Percentiles rank a stretch among this genome's conserved stretches.
phyloP scores from a whole-genome alignment of 2,888 invertebrate genomes.

The Agriopis leucophaearia region DNA sequence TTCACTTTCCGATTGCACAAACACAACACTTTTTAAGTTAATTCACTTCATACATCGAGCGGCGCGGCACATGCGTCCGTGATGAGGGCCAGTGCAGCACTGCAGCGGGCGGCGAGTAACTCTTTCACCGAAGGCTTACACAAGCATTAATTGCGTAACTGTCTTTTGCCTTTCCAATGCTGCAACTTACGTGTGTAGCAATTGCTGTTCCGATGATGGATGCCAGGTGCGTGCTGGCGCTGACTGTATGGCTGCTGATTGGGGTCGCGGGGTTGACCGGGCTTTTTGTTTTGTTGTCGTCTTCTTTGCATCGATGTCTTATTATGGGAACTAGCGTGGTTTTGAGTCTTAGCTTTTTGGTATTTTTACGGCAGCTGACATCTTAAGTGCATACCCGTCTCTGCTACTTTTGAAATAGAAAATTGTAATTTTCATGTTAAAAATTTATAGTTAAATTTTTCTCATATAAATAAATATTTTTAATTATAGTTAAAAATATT shows the following conservation, averaged over 20 bases:
- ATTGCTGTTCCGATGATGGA: slow-evolving; percentile 58
- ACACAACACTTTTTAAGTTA: slow-evolving; percentile 35
- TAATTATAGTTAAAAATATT: too few species aligned
- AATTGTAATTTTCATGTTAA: too few species aligned
- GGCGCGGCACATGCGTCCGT: slow-evolving; percentile 59
- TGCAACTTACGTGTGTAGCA: slow-evolving; percentile 64
- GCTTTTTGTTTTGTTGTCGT: slow-evolving; percentile 19
- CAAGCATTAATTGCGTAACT: slow-evolving; percentile 75
- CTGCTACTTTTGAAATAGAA: too few species aligned
- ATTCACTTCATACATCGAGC: slow-evolving; percentile 36
- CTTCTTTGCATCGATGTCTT: neutral
- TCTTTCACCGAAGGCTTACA: slow-evolving; percentile 80
- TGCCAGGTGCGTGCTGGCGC: slow-evolving; percentile 35
- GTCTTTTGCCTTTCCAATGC: slow-evolving; percentile 78
- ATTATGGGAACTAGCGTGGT: neutral
- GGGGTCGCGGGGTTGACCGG: slow-evolving; percentile 10
- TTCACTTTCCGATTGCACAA: slow-evolving; percentile 50
- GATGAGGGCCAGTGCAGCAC: slow-evolving; percentile 70
- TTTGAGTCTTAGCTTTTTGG: neutral
- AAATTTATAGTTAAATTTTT: too few species aligned
- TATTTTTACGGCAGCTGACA: slow-evolving; percentile 16
- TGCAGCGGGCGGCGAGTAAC: slow-evolving; percentile 65
- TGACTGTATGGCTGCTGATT: slow-evolving; percentile 16
- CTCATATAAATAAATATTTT: too few species aligned
- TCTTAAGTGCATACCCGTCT: too few species aligned